Evolutionary conservation across 2,797 vertebrate genomes (phyloP).

Genomic region (Siniperca undulata): DNA sequence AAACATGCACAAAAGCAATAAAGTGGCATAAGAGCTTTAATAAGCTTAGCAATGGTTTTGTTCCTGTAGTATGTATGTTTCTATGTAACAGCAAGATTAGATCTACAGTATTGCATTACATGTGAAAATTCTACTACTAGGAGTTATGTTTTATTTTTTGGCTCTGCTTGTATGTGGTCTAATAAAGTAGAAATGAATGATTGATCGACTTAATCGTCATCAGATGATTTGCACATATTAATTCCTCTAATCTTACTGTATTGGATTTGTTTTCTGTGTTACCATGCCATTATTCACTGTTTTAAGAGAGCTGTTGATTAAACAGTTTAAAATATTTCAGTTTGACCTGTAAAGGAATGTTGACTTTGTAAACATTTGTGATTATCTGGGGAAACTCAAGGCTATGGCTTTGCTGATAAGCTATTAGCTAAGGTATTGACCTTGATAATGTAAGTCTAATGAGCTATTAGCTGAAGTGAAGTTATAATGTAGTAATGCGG

Average conservation of each 20-base stretch:
- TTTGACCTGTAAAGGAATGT: slow-evolving; percentile 49
- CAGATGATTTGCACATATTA: neutral
- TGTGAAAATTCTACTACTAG: neutral
- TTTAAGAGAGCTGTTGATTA: slow-evolving; percentile 1
- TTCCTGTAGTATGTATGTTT: neutral
- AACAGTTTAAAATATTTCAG: slow-evolving; percentile 26
- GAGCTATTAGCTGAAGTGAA: slow-evolving; percentile 17
- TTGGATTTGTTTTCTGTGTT: slow-evolving; percentile 3
- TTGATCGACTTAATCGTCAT: neutral
- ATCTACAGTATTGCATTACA: neutral
- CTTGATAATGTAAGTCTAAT: slow-evolving; percentile 45
- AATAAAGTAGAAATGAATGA: neutral
- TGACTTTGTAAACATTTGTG: slow-evolving; percentile 53
- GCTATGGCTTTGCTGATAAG: slow-evolving; percentile 51
- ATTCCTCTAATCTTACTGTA: neutral
- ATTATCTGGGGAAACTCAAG: slow-evolving; percentile 51
- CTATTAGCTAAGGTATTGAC: slow-evolving; percentile 41
- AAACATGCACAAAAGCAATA: neutral
- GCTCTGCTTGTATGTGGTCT: neutral
- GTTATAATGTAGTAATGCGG: slow-evolving; percentile 15
- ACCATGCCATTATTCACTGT: neutral
- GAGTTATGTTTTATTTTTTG: neutral
- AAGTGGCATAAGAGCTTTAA: neutral
- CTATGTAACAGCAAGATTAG: neutral
- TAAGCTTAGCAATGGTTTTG: neutral